A percentile compares a stretch with the other conserved stretches of the same genome.
phyloP scores from a whole-genome alignment of 2,797 vertebrate genomes.

The Neosalanx taihuensis region DNA sequence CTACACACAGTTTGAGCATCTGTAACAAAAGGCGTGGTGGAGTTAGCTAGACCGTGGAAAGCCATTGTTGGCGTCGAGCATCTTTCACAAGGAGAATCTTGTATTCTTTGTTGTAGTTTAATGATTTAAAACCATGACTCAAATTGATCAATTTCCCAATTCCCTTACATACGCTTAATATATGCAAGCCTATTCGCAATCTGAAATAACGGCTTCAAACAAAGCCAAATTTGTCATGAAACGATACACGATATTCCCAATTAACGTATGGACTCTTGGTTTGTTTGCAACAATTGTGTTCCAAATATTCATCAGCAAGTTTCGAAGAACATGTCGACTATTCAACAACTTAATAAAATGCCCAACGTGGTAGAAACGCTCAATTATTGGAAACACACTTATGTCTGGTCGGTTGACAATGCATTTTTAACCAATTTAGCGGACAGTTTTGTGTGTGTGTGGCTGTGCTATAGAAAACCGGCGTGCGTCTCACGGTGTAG shows the following conservation, averaged over 20 bases:
- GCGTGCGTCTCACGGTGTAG: conserved; percentile 29
- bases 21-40: conserved; percentile 71
- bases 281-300: not conserved
- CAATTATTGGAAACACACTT: conserved; percentile 36
- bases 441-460: not conserved
- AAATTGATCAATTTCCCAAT: not conserved
- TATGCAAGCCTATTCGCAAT: not conserved
- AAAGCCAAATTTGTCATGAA: conserved; percentile 9
- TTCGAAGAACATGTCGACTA: not conserved
- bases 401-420: not conserved
- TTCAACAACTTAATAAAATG: not conserved
- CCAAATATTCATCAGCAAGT: not conserved
- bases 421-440: not conserved
- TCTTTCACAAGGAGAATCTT: conserved; percentile 24
- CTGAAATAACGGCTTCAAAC: not conserved
- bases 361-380: not conserved
- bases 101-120: not conserved
- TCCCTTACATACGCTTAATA: not conserved
- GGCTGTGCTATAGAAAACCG: conserved; percentile 6
- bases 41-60: conserved; percentile 27
- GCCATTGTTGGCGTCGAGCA: conserved; percentile 58
- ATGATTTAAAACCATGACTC: not conserved
- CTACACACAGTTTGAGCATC: conserved; percentile 50
- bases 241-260: not conserved
- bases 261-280: not conserved